Evolutionary conservation across 2,888 invertebrate species (phyloP).

Genomic region (Oligia latruncula): DNA sequence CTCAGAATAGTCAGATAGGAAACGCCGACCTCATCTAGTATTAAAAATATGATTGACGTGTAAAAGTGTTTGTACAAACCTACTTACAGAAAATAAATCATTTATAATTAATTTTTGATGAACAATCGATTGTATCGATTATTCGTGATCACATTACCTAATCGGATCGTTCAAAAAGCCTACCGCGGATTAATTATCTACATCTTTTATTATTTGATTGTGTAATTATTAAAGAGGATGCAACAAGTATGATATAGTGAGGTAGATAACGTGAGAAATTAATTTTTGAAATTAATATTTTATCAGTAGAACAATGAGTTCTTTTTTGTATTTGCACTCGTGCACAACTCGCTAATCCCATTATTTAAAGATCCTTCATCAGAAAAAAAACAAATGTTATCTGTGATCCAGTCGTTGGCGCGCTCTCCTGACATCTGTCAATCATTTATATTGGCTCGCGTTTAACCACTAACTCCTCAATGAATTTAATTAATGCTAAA

Average conservation of each 20-base stretch:
- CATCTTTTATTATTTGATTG: conserved; percentile 39
- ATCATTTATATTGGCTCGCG: background rate
- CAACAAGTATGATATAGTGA: conserved; percentile 24
- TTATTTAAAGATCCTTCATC: too few relatives aligned
- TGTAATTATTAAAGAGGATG: conserved; percentile 40
- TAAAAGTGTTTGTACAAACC: too few relatives aligned
- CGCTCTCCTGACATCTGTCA: too few relatives aligned
- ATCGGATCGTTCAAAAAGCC: conserved; percentile 49
- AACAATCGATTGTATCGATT: conserved; percentile 55
- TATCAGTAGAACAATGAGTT: background rate
- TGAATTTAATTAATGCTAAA: background rate
- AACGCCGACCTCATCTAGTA: too few relatives aligned
- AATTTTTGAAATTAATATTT: background rate
- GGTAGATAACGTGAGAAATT: background rate
- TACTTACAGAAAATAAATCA: too few relatives aligned
- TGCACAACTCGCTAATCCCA: too few relatives aligned
- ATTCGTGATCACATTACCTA: conserved; percentile 58
- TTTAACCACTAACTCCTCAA: background rate
- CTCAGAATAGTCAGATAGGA: too few relatives aligned
- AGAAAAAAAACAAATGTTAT: too few relatives aligned
- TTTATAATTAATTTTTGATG: background rate
- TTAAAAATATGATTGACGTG: too few relatives aligned
- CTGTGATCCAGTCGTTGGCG: too few relatives aligned
- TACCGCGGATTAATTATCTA: conserved; percentile 27
- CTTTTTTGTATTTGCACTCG: background rate